Evolutionary conservation across 2,888 invertebrate species (phyloP), one percentile per base, ranked within the genome.

Genomic region (Helobdella robusta): DNA sequence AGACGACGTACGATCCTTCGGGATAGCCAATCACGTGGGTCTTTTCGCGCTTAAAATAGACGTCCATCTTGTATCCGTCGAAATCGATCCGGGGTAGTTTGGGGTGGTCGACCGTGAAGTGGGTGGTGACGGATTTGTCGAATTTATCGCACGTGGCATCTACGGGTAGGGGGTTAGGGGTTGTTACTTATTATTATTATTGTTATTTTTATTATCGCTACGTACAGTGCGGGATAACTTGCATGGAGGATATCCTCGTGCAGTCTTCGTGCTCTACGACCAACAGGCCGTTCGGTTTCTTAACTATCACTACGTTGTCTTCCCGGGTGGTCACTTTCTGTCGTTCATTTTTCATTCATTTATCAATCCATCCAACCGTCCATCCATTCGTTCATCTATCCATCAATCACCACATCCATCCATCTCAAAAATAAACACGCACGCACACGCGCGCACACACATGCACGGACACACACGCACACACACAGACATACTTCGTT

Each of bases 201-300:
- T 15, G 8, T 8, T 40, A 8, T 40, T 40, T 40, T 40, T 15
- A 40, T 40, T 8, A 8, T 50, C 23, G 8, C n/a, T 8, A 50
- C 54, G 23, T 32, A 62, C 62, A 32, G 18, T 20, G 25, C 8
- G 62, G 50, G 20, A 62, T 6, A 0, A 20, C 5, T 69, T 75
- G 75, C 66, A 74, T 77, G 3, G 74, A 74, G 20, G 77, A 79
- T 62, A 79, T 78, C 23, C 79, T 71, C 3, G 80, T 80, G 18
- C 78, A 79, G 68, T 79, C 79, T n/a, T 73, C 72, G 69, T 78
- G 79, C 65, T 79, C 78, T 34, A 78, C 75, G n/a, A 78, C 72
- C 3, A 73, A 74, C 25, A 74, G 75, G 30, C 77, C 79, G 70
- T 77, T 77, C 1, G 78, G 76, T 67, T 77, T 75, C 58, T 73